phyloP scores from a whole-genome alignment of 1,140 invertebrate species.

The Brachionus rubens region DNA sequence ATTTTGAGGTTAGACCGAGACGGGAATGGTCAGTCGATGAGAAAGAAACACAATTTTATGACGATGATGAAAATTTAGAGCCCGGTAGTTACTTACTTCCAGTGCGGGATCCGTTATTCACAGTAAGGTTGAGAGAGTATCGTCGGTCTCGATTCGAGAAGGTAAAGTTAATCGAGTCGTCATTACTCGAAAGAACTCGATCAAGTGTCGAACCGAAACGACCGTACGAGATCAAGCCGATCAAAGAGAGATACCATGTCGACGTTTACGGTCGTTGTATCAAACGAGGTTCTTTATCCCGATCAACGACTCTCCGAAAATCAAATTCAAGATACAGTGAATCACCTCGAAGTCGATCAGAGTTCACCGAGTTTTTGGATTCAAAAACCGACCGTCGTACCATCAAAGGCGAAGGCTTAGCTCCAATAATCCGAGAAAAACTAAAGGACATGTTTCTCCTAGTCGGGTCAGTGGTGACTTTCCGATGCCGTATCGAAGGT shows the following conservation, averaged over 20 bases:
- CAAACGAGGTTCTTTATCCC: constrained; percentile 14
- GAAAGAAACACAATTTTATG: background rate
- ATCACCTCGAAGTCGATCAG: background rate
- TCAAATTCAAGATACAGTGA: background rate
- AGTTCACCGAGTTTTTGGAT: background rate
- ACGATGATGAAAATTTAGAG: constrained; percentile 31
- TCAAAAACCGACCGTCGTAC: background rate
- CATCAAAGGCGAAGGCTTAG: constrained; percentile 50
- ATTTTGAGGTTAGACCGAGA: too few relatives aligned
- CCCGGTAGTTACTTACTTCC: constrained; percentile 48
- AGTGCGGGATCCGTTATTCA: constrained; percentile 47
- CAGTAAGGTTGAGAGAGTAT: constrained; percentile 48
- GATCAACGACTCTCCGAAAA: background rate
- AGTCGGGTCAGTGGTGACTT: constrained; percentile 72
- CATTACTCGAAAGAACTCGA: background rate
- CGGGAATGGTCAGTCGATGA: too few relatives aligned
- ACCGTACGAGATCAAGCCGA: constrained; percentile 4
- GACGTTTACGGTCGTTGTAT: constrained; percentile 49
- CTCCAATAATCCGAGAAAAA: constrained; percentile 63
- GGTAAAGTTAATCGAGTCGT: background rate
- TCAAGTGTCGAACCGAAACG: background rate
- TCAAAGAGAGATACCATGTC: constrained; percentile 49
- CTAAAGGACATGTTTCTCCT: constrained; percentile 69
- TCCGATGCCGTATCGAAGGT: constrained; percentile 80
- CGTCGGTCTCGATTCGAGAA: constrained; percentile 30